Evolutionary conservation across 2,888 invertebrate genomes (phyloP), one percentile per base, ranked within the genome.

Genomic region (Hedychridium roseum): DNA sequence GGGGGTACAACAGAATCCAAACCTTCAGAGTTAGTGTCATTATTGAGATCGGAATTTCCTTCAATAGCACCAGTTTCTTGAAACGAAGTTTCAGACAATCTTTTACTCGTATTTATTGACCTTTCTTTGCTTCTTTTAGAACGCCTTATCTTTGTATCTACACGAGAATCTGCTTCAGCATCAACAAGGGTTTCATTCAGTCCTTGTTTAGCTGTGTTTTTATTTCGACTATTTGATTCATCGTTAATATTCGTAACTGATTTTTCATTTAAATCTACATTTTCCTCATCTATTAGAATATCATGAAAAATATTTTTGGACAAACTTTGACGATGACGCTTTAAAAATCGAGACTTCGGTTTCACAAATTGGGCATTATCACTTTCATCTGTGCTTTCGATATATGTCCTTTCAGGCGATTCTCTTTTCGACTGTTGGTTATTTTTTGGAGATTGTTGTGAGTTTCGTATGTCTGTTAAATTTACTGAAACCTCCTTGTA

Each of bases 181-280:
- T n/a, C n/a, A n/a, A n/a, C n/a, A n/a, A n/a, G n/a, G n/a, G n/a
- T n/a, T n/a, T n/a, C n/a, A 9, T 23, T 34, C 2, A 34, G 3
- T 36, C 48, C 35, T 12, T 7, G 43, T 14, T 16, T 41, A 14
- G 38, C 5, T 15, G 30, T 35, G 15, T 20, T 16, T 35, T 48
- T 18, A 14, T 2, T 16, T n/a, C n/a, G n/a, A n/a, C n/a, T n/a
- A n/a, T n/a, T n/a, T n/a, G n/a, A n/a, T n/a, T n/a, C n/a, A n/a
- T n/a, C n/a, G n/a, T n/a, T n/a, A n/a, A n/a, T n/a, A n/a, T n/a
- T n/a, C n/a, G n/a, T n/a, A n/a, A n/a, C n/a, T n/a, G n/a, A n/a
- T 26, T 15, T 17, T 3, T 28, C 38, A 18, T 14, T 9, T 26
- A 9, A 5, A 21, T 11, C 23, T 17, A 15, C 14, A 23, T 36